Base-by-base conservation (phyloP, 2,888 invertebrate species). In the Spilosoma lubricipeda region DNA sequence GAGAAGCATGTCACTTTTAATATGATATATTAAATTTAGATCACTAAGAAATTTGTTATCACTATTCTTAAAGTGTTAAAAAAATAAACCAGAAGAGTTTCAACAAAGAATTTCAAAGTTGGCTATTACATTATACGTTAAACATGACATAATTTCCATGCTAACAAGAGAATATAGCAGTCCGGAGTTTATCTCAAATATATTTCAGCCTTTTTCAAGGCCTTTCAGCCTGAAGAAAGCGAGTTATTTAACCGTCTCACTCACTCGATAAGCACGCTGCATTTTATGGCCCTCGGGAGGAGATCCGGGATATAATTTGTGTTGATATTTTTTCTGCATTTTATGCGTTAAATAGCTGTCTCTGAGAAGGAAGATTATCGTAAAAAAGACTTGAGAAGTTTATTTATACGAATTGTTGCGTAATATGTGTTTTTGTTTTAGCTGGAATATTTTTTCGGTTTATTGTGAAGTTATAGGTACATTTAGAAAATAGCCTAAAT, bases 251-350 rank as follows among this genome's bases (percentile, higher is more conserved):
- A 78, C 80, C 76, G 74, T 79, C 81, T 80, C 52, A 73, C 71
- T 79, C 70, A 72, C 74, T 85, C 85, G 84, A 84, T 84, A 82
- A 85, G 85, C 77, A 73, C 78, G 82, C 85, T 84, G 85, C 84
- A 84, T 85, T 84, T 84, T 85, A 84, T 84, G 67, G 82, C 85
- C 69, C 77, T 79, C 72, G 39, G 30, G 78, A 80, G 80, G 78
- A 81, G 77, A 80, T 80, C 74, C 59, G 76, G 71, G 56, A 77
- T 77, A 83, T 84, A 84, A 85, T 83, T 83, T 83, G 83, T 83
- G 83, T 85, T 83, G 83, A 80, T 83, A 83, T 83, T 83, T 83
- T 83, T 83, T 83, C 85, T 83, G 83, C 85, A 85, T 80, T 83
- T 83, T 83, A 83, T 83, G 77, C 76, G 83, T 78, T 85, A 85